Percentiles rank a stretch among this genome's conserved stretches.
Conservation (phyloP, 2,888 invertebrate genomes). For the Limulus polyphemus region DNA sequence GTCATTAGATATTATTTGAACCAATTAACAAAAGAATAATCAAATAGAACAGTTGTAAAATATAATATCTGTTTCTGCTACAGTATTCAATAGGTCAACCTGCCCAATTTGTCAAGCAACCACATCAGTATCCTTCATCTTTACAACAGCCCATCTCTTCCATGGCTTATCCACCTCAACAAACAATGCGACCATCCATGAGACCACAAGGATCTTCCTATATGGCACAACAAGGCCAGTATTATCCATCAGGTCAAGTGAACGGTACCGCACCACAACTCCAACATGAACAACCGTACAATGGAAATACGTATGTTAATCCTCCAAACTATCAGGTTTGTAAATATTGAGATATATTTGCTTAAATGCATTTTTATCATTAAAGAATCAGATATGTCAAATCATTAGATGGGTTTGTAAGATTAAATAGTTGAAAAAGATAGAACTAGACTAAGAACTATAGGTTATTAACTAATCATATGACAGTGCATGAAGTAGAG, state of each 20-base stretch:
- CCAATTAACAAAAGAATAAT: no score
- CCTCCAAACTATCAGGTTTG: constrained; percentile 10
- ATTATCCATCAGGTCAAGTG: constrained; percentile 23
- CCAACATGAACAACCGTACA: constrained; percentile 18
- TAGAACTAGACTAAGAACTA: no score
- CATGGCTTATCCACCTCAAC: constrained; percentile 20
- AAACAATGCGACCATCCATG: constrained; percentile 25
- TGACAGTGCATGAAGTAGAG: no score
- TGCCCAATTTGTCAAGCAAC: constrained; percentile 28
- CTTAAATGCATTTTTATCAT: no score
- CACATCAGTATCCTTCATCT: constrained; percentile 22
- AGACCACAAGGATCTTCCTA: constrained; percentile 24
- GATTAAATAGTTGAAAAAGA: no score
- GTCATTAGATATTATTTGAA: no score
- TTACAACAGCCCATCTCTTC: constrained; percentile 11
- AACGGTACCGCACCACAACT: constrained; percentile 22
- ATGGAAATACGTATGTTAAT: constrained; percentile 18
- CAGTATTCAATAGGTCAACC: constrained; percentile 22
- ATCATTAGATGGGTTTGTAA: no score
- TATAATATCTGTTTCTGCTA: neutral
- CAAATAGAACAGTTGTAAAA: no score
- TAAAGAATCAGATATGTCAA: no score
- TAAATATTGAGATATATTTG: constrained; percentile 1
- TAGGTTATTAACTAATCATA: no score
- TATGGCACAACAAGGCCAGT: constrained; percentile 20